Evolutionary conservation across 2,113 vertebrate species (phyloP), one percentile per base, ranked within the genome.

Genomic region (Sylvia atricapilla): DNA sequence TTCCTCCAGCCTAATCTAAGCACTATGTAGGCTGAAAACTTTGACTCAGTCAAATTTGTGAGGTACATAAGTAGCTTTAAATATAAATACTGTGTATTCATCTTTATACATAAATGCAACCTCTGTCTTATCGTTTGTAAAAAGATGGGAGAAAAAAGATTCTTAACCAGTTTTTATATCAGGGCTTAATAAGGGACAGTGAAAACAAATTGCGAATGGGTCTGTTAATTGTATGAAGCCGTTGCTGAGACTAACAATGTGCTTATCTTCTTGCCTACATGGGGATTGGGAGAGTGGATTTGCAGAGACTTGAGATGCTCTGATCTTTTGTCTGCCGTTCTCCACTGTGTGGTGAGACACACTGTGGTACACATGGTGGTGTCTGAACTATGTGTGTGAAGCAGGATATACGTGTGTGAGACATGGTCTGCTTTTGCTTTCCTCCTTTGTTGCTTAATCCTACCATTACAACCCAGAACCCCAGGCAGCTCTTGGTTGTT

Each of bases 311-410:
- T 84, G 31, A 58, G n/a, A 41, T 55, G 30, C 39, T 80, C 17
- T 74, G 43, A 12, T 74, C 2, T 0, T 27, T 9, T 58, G 8
- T 84, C 43, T 81, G 43, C 14, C 4, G 11, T 30, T 80, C 35
- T 73, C 15, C 25, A 19, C 50, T 76, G 30, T 30, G n/a, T 80
- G 67, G 24, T 52, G 62, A 60, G 77, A 44, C 24, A 24, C 2
- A 0, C 6, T 2, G 3, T 43, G 74, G 49, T 63, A n/a, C 18
- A 27, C 8, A 2, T 23, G 43, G 5, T n/a, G 30, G 6, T 69
- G 39, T 63, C 53, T 73, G 76, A 89, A 22, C 6, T 35, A 1
- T 39, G 1, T 55, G 11, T 55, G 10, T 43, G 14, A n/a, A 47
- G 7, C 39, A 64, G 53, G 35, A 56, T 12, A 12, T 16, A 14